These are phyloP conservation scores for Urocyon cinereoargenteus DNA, from an alignment of 2,797 vertebrate genomes.

Conservation along the genomic window DNA sequence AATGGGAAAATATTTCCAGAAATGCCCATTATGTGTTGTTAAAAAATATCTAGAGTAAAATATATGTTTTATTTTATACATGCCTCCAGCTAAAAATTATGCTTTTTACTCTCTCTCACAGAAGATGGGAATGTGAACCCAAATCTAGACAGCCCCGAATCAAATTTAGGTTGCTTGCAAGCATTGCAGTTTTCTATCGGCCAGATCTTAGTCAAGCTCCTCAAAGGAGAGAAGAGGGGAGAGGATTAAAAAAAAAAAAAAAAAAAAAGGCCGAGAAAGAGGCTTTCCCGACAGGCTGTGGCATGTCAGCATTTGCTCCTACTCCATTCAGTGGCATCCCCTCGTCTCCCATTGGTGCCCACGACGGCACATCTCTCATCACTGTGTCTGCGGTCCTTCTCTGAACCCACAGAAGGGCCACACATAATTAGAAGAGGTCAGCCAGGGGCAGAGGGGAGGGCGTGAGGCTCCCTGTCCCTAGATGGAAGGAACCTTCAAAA, in stretches of 20 bases:
- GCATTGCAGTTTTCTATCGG: slow-evolving; percentile 82
- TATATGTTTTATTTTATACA: slow-evolving; percentile 87
- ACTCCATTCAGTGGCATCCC: slow-evolving; percentile 56
- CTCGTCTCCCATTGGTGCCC: slow-evolving; percentile 17
- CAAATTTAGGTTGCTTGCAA: slow-evolving; percentile 86
- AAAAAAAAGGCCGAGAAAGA: background rate
- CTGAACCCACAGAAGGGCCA: slow-evolving; percentile 74
- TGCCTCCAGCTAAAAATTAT: slow-evolving; percentile 87
- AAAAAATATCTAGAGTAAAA: slow-evolving; percentile 87
- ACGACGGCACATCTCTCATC: slow-evolving; percentile 73
- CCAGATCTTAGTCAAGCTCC: slow-evolving; percentile 69
- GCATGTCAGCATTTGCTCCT: slow-evolving; percentile 49
- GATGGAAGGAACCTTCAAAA: slow-evolving; percentile 38
- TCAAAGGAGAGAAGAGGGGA: slow-evolving; percentile 75
- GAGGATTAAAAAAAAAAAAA: background rate
- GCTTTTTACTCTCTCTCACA: slow-evolving; percentile 82
- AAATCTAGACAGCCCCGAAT: slow-evolving; percentile 83
- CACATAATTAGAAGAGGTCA: slow-evolving; percentile 76
- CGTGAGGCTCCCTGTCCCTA: background rate
- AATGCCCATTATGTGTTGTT: slow-evolving; percentile 90
- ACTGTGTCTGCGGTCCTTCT: slow-evolving; percentile 70
- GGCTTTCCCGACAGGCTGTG: slow-evolving; percentile 69
- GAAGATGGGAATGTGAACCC: slow-evolving; percentile 84
- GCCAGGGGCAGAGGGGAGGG: background rate
- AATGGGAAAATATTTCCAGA: slow-evolving; percentile 91